Percentiles rank a stretch among this genome's conserved stretches.
Evolutionary conservation across 2,888 invertebrate species (phyloP).

Genomic region (Stegana nigrithorax): DNA sequence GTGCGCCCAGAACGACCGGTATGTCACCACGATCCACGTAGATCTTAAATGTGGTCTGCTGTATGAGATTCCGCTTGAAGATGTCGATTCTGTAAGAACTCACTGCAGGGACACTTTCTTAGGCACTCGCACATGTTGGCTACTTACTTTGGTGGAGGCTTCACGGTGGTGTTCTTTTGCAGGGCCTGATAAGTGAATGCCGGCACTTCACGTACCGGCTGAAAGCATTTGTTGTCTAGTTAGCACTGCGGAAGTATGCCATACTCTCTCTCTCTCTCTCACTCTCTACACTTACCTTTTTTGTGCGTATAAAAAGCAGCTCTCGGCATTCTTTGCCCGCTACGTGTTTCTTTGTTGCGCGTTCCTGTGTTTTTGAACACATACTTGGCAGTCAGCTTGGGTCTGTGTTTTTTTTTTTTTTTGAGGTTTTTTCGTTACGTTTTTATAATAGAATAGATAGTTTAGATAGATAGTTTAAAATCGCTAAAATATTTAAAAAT

Average conservation of each 20-base stretch:
- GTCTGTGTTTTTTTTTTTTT: not conserved
- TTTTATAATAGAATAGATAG: not conserved
- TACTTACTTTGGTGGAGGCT: slow-evolving; percentile 62
- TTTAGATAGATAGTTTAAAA: not conserved
- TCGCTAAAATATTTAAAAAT: too few species aligned
- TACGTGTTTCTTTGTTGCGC: not conserved
- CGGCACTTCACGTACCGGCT: slow-evolving; percentile 54
- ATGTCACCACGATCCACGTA: slow-evolving; percentile 67
- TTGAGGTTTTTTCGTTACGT: not conserved
- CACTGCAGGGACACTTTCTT: slow-evolving; percentile 26
- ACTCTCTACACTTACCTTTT: slow-evolving; percentile 44
- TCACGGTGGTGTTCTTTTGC: slow-evolving; percentile 62
- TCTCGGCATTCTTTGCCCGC: slow-evolving; percentile 49
- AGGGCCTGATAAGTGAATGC: slow-evolving; percentile 66
- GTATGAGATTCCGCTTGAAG: slow-evolving; percentile 54
- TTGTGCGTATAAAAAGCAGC: slow-evolving; percentile 41
- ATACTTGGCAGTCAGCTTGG: not conserved
- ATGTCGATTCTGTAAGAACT: slow-evolving; percentile 50
- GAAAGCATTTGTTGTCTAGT: too few species aligned
- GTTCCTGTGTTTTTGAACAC: not conserved
- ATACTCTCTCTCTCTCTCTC: too few species aligned
- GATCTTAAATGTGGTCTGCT: slow-evolving; percentile 63
- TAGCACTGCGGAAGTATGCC: not conserved
- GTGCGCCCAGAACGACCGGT: slow-evolving; percentile 57
- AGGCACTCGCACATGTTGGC: not conserved